Evolutionary conservation across 2,113 vertebrate species (phyloP).

Genomic region (Ammodytes dubius): DNA sequence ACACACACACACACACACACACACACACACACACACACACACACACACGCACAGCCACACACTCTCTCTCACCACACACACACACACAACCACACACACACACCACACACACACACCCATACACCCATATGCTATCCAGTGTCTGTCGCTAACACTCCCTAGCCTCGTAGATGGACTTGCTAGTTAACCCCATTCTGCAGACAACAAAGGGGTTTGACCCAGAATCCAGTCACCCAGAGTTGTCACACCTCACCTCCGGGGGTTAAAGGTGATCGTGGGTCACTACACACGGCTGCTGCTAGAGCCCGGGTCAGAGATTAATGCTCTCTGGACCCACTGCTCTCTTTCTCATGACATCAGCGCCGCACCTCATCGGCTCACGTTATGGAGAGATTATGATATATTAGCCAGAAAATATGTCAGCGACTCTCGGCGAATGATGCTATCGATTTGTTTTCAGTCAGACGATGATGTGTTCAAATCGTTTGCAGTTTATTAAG

Average conservation of each 20-base stretch:
- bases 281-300: constrained; percentile 33
- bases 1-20: background rate
- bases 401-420: background rate
- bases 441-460: background rate
- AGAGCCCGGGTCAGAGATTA: constrained; percentile 62
- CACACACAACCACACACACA: constrained; percentile 23
- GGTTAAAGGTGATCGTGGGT: constrained; percentile 68
- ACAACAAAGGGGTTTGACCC: constrained; percentile 74
- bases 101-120: background rate
- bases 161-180: constrained; percentile 31
- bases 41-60: background rate
- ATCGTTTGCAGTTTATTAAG: background rate
- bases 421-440: too few species aligned
- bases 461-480: background rate
- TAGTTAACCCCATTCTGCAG: constrained; percentile 52
- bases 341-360: constrained; percentile 67
- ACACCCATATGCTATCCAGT: constrained; percentile 36
- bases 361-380: background rate
- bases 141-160: constrained; percentile 15
- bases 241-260: constrained; percentile 42
- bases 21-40: constrained; percentile 19
- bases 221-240: constrained; percentile 61
- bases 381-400: background rate
- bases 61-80: background rate
- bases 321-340: constrained; percentile 47